phyloP scores from a whole-genome alignment of 2,888 invertebrate species.

The Cantharis rustica region DNA sequence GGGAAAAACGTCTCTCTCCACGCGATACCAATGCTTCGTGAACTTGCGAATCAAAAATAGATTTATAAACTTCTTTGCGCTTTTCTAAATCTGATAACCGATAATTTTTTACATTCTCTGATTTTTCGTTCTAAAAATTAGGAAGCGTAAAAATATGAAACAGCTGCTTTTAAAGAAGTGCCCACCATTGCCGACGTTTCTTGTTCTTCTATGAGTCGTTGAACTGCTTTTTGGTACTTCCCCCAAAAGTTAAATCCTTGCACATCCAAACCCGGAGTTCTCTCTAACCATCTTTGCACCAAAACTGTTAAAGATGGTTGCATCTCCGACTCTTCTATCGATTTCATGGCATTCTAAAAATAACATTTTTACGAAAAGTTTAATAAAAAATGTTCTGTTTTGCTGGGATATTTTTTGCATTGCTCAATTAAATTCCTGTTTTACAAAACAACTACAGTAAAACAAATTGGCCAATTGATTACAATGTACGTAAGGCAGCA shows the following conservation, averaged over 20 bases:
- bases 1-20: slow-evolving; percentile 87
- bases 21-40: slow-evolving; percentile 84
- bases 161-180: not conserved
- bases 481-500: not conserved
- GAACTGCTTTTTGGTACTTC: slow-evolving; percentile 79
- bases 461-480: not conserved
- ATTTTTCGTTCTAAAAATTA: slow-evolving; percentile 40
- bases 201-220: slow-evolving; percentile 72
- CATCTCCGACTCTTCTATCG: slow-evolving; percentile 71
- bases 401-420: not conserved
- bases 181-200: slow-evolving; percentile 65
- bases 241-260: slow-evolving; percentile 93
- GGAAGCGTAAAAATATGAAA: not conserved
- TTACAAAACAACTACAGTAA: not conserved
- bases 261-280: slow-evolving; percentile 89
- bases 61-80: slow-evolving; percentile 82
- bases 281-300: slow-evolving; percentile 90
- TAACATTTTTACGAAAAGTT: not conserved
- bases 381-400: not conserved
- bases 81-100: slow-evolving; percentile 77
- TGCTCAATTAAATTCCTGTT: not conserved
- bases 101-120: slow-evolving; percentile 59
- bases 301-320: slow-evolving; percentile 85
- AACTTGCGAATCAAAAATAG: slow-evolving; percentile 83
- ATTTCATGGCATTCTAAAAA: slow-evolving; percentile 57